These are phyloP conservation scores for Oscarella lobularis DNA, from an alignment of 37 sponge, comb jelly and placozoan genomes.

Conservation along the genomic window DNA sequence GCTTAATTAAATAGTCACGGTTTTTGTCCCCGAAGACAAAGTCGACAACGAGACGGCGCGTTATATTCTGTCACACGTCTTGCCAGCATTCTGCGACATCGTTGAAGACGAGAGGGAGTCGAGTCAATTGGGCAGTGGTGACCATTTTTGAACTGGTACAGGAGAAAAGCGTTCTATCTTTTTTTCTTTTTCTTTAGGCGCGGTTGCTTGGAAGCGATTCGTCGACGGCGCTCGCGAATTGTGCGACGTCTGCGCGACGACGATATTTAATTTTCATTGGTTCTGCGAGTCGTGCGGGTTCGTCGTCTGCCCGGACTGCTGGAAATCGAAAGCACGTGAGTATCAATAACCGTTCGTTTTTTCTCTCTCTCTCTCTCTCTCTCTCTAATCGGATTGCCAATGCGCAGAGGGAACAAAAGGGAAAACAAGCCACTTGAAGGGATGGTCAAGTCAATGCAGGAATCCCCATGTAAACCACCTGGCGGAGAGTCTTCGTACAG, in stretches of 20 bases:
- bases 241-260: slow-evolving; percentile 91
- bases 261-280: slow-evolving; percentile 87
- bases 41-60: neutral
- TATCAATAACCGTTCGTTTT: no score
- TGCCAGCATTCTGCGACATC: neutral
- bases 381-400: no score
- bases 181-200: no score
- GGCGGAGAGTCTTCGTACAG: neutral
- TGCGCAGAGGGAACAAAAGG: no score
- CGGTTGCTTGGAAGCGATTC: slow-evolving; percentile 61
- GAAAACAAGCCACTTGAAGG: no score
- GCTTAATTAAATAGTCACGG: no score
- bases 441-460: slow-evolving; percentile 4
- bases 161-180: no score
- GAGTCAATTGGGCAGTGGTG: neutral
- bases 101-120: neutral
- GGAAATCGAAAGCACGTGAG: no score
- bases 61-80: neutral
- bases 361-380: no score
- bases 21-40: neutral
- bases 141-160: neutral
- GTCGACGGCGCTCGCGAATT: slow-evolving; percentile 77
- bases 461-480: slow-evolving; percentile 5
- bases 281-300: slow-evolving; percentile 80
- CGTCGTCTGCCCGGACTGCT: slow-evolving; percentile 80